Evolutionary conservation across 2,797 vertebrate species (phyloP).

Genomic region (Pseudocheirus occidentalis): DNA sequence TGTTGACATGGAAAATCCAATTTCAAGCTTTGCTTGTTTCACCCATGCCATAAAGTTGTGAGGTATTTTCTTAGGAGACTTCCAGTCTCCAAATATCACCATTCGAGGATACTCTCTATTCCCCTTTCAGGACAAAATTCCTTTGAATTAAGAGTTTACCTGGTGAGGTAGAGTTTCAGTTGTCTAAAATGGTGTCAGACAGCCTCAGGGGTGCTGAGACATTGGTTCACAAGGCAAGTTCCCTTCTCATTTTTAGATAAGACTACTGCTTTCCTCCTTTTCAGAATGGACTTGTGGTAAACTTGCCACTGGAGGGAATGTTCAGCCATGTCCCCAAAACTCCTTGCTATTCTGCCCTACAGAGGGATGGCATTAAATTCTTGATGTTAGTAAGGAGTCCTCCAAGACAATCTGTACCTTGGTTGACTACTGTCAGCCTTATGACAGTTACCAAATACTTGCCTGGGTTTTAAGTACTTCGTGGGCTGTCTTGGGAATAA

Average conservation of each 20-base stretch:
- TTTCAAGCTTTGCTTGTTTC: slow-evolving; percentile 34
- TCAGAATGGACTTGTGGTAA: slow-evolving; percentile 52
- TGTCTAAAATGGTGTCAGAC: slow-evolving; percentile 60
- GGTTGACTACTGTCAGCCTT: background rate
- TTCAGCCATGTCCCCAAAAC: slow-evolving; percentile 30
- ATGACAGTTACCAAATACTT: background rate
- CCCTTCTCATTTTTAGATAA: slow-evolving; percentile 43
- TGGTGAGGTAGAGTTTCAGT: slow-evolving; percentile 54
- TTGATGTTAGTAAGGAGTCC: slow-evolving; percentile 46
- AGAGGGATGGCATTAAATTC: slow-evolving; percentile 41
- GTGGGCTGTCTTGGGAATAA: background rate
- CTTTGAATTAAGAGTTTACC: slow-evolving; percentile 68
- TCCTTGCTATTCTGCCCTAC: slow-evolving; percentile 52
- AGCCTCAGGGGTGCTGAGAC: slow-evolving; percentile 47
- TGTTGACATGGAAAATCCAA: slow-evolving; percentile 46
- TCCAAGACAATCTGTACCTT: slow-evolving; percentile 20
- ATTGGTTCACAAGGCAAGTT: slow-evolving; percentile 53
- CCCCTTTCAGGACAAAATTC: slow-evolving; percentile 64
- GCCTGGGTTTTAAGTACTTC: background rate
- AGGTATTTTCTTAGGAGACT: slow-evolving; percentile 23
- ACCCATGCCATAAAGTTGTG: slow-evolving; percentile 10
- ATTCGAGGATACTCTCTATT: slow-evolving; percentile 35
- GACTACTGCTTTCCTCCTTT: slow-evolving; percentile 38
- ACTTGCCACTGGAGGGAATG: slow-evolving; percentile 58
- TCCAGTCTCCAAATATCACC: slow-evolving; percentile 44